These are phyloP conservation scores for Mimumesa dahlbomi DNA, from an alignment of 2,888 invertebrate genomes.

Conservation along the genomic window DNA sequence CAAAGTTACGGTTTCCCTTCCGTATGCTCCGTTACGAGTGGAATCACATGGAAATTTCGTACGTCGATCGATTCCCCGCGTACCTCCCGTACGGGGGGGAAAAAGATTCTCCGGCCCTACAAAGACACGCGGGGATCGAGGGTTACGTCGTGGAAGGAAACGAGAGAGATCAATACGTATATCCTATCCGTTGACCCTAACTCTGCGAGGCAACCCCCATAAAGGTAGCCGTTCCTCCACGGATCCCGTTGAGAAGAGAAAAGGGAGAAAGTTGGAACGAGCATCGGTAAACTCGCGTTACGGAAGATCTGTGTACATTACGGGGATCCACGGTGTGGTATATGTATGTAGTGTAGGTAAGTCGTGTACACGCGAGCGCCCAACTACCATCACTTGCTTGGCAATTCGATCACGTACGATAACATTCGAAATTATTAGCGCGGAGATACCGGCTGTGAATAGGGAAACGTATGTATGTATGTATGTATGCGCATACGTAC, in stretches of 20 bases:
- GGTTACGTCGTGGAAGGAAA: conserved; percentile 35
- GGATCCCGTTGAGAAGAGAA: neutral
- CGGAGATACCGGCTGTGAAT: neutral
- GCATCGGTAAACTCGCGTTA: conserved; percentile 16
- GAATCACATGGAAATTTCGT: conserved; percentile 24
- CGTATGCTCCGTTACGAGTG: conserved; percentile 2
- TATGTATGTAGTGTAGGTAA: too few relatives aligned
- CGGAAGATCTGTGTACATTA: conserved; percentile 19
- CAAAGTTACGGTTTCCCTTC: conserved; percentile 16
- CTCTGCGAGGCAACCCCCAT: conserved; percentile 32
- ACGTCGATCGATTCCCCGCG: conserved; percentile 46
- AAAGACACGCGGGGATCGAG: conserved; percentile 25
- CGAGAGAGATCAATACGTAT: conserved; percentile 52
- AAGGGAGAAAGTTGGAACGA: neutral
- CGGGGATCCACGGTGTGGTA: too few relatives aligned
- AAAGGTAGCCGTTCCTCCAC: conserved; percentile 8
- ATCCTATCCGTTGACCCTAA: conserved; percentile 43
- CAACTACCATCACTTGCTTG: neutral
- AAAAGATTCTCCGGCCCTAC: conserved; percentile 16
- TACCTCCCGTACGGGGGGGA: too few relatives aligned
- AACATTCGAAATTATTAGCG: neutral
- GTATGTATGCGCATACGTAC: too few relatives aligned
- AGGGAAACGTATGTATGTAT: too few relatives aligned
- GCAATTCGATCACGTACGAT: neutral
- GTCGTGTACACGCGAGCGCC: neutral